These are phyloP conservation scores for Colostygia pectinataria DNA, from an alignment of 2,888 invertebrate genomes.

Conservation along the genomic window DNA sequence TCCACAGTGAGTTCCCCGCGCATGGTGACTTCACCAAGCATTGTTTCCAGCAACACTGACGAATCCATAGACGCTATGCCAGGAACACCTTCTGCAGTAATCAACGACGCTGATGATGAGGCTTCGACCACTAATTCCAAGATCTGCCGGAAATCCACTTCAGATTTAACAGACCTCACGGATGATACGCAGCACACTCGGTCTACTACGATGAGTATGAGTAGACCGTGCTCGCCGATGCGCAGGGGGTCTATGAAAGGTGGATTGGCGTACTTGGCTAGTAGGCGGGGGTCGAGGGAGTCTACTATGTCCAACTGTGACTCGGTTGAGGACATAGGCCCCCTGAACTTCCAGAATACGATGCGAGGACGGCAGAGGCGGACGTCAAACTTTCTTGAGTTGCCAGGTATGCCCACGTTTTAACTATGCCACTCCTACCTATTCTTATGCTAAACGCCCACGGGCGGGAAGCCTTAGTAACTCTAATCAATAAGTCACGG, in stretches of 20 bases:
- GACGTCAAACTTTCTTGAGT: constrained; percentile 93
- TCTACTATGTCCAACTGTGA: constrained; percentile 88
- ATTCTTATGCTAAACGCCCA: too few species aligned
- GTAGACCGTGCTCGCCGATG: constrained; percentile 85
- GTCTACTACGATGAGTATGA: constrained; percentile 78
- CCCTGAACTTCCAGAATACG: constrained; percentile 90
- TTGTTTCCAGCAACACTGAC: constrained; percentile 77
- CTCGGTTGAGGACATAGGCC: constrained; percentile 89
- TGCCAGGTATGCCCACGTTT: constrained; percentile 87
- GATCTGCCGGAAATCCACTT: constrained; percentile 88
- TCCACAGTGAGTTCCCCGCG: constrained; percentile 75
- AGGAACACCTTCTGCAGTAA: constrained; percentile 65
- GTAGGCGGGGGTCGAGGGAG: constrained; percentile 91
- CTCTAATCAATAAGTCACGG: too few species aligned
- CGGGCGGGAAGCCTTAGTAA: too few species aligned
- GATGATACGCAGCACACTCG: constrained; percentile 83
- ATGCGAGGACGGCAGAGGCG: constrained; percentile 90
- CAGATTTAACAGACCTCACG: constrained; percentile 86
- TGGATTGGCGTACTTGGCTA: constrained; percentile 91
- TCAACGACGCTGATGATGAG: constrained; percentile 73
- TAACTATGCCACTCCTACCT: too few species aligned
- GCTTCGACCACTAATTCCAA: constrained; percentile 72
- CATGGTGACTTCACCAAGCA: constrained; percentile 72
- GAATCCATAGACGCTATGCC: constrained; percentile 72
- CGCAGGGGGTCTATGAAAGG: constrained; percentile 87